Evolutionary conservation across 2,113 vertebrate species (phyloP).

Genomic region (Lophotis ruficrista): DNA sequence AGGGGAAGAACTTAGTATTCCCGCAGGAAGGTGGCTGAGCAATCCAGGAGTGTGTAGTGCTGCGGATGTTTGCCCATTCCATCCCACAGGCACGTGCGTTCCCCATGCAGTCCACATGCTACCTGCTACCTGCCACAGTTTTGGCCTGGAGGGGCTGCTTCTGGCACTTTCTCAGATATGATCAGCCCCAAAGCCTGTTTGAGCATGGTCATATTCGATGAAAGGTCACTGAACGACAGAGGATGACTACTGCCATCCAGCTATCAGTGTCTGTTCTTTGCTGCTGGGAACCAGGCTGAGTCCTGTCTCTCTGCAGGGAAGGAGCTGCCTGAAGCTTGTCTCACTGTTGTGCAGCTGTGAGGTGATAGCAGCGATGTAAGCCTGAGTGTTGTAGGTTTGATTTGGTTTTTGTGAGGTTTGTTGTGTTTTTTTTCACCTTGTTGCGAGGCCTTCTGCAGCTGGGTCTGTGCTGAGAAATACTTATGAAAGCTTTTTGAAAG

Average conservation of each 20-base stretch:
- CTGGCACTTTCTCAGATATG: background rate
- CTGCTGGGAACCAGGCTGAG: background rate
- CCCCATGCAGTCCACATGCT: rapidly evolving
- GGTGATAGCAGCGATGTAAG: background rate
- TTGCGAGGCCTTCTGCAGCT: background rate
- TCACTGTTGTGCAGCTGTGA: background rate
- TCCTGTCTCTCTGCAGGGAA: background rate
- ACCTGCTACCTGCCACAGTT: background rate
- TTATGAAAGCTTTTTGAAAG: background rate
- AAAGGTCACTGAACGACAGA: background rate
- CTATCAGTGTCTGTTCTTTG: background rate
- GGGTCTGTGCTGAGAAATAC: background rate
- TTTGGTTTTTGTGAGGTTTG: background rate
- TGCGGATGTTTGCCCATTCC: background rate
- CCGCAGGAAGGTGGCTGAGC: background rate
- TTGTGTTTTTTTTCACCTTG: background rate
- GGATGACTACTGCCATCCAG: background rate
- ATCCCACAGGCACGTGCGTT: rapidly evolving
- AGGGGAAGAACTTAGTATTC: background rate
- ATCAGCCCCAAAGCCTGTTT: background rate
- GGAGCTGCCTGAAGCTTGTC: background rate
- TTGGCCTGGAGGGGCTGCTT: background rate
- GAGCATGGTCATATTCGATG: background rate
- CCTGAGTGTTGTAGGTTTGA: background rate
- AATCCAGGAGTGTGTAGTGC: background rate